phyloP scores from a whole-genome alignment of 1,140 invertebrate species.

The Vanessa atalanta region DNA sequence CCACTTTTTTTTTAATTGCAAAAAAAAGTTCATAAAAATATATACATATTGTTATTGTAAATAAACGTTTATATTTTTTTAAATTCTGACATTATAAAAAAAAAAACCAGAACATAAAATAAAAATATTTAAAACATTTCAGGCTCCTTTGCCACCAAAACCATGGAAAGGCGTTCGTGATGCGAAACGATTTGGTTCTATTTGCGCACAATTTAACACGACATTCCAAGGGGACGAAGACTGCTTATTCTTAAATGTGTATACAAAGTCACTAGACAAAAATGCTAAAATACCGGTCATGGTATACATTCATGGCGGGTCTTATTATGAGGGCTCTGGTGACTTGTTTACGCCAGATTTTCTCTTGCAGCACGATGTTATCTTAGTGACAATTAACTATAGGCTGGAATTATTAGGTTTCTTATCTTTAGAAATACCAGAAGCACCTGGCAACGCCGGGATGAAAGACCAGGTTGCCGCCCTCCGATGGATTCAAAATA shows the following conservation, averaged over 20 bases:
- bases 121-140: conserved; percentile 26
- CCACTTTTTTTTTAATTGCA: no score
- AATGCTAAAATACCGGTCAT: conserved; percentile 67
- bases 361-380: conserved; percentile 15
- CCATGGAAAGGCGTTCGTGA: conserved; percentile 50
- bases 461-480: conserved; percentile 9
- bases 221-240: conserved; percentile 73
- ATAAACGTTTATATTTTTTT: no score
- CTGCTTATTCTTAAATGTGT: conserved; percentile 82
- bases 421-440: conserved; percentile 79
- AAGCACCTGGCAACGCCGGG: conserved; percentile 82
- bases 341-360: conserved; percentile 27
- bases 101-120: no score
- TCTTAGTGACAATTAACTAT: conserved; percentile 29
- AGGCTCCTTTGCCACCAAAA: conserved; percentile 48
- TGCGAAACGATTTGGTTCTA: conserved; percentile 47
- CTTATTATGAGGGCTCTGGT: conserved; percentile 29
- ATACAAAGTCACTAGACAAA: conserved; percentile 41
- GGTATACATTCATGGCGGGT: conserved; percentile 82
- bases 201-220: conserved; percentile 48
- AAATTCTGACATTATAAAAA: neutral
- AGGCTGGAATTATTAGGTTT: conserved; percentile 77
- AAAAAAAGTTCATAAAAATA: no score
- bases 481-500: conserved; percentile 34
- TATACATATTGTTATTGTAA: no score